phyloP scores from a whole-genome alignment of 2,797 vertebrate genomes.

The Coregonus suidteri region DNA sequence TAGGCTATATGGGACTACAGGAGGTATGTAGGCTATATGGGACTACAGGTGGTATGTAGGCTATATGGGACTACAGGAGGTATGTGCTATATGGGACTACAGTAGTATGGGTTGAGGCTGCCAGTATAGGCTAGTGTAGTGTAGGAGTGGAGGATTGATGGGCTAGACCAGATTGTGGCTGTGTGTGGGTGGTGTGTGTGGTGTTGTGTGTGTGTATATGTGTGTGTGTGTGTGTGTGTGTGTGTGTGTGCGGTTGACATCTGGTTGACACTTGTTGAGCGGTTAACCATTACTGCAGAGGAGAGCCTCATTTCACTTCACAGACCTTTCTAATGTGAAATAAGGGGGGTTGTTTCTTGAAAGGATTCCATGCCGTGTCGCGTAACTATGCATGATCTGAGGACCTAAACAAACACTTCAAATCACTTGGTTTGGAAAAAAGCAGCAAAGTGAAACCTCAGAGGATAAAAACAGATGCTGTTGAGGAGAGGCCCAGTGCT shows the following conservation, averaged over 20 bases:
- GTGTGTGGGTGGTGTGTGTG: too few species aligned
- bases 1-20: neutral
- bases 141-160: constrained; percentile 71
- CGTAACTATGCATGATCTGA: constrained; percentile 34
- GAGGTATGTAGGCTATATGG: too few species aligned
- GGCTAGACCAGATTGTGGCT: constrained; percentile 83
- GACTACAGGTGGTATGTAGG: neutral
- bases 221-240: constrained; percentile 25
- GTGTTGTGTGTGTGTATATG: too few species aligned
- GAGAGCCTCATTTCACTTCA: neutral
- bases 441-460: neutral
- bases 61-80: neutral
- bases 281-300: constrained; percentile 29
- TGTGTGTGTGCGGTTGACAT: constrained; percentile 41
- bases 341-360: constrained; percentile 43
- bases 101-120: too few species aligned
- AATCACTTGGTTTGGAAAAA: neutral
- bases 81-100: too few species aligned
- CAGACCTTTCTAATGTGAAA: constrained; percentile 37
- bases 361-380: constrained; percentile 16
- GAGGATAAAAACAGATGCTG: neutral
- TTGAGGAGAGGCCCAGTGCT: neutral
- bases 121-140: neutral
- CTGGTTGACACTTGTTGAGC: constrained; percentile 68
- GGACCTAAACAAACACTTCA: constrained; percentile 28